Evolutionary conservation across 92 coral and sea anemone genomes (phyloP).

Genomic region (Galaxea fascicularis): DNA sequence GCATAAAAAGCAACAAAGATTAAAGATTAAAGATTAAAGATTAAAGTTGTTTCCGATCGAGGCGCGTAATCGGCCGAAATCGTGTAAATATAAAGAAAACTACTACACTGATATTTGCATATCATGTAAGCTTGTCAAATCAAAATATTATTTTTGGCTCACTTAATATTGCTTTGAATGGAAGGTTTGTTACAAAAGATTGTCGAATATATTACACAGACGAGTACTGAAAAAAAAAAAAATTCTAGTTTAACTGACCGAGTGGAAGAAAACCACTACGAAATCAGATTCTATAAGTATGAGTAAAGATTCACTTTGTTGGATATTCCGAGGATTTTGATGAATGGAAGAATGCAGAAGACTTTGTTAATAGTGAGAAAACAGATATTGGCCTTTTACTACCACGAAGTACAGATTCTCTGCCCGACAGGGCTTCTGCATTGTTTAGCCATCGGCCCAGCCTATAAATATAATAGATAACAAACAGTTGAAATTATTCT

Average conservation of each 20-base stretch:
- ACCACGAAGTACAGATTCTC: constrained; percentile 25
- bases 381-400: constrained; percentile 4
- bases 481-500: too few relatives aligned
- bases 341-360: constrained; percentile 48
- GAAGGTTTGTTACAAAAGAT: neutral
- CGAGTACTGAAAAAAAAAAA: neutral
- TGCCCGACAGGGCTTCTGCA: constrained; percentile 27
- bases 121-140: neutral
- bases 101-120: neutral
- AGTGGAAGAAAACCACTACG: neutral
- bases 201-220: too few relatives aligned
- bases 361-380: constrained; percentile 11
- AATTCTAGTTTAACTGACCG: too few relatives aligned
- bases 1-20: too few relatives aligned
- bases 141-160: too few relatives aligned
- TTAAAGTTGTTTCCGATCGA: too few relatives aligned
- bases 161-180: neutral
- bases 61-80: constrained; percentile 12
- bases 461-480: too few relatives aligned
- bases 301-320: constrained; percentile 40
- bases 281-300: neutral
- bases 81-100: neutral
- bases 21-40: too few relatives aligned
- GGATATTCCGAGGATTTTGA: constrained; percentile 43
- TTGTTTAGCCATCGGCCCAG: constrained; percentile 33